Base-by-base conservation (phyloP, 2,888 invertebrate genomes). In the Danaus chrysippus region DNA sequence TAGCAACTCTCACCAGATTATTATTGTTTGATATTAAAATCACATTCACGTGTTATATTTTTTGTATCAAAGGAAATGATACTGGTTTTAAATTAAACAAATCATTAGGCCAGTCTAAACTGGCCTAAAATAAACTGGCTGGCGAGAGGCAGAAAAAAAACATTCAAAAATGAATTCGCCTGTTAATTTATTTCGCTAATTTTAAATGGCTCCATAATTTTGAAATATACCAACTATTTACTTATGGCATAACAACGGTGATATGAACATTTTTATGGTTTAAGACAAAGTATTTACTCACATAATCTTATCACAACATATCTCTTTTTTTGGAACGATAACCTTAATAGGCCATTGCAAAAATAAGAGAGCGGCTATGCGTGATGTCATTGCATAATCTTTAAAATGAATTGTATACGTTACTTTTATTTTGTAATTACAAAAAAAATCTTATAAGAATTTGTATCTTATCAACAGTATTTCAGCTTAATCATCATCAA, bases 281-380 rank as follows among this genome's bases (percentile, higher is more conserved):
- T 54, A 64, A 61, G 58, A 61, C 57, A 55, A 46, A 15, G 42
- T 59, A 62, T 62, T 62, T 58, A 62, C 34, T 43, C 42, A 58
- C 15, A 54, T 54, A 67, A 66, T 68, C 68, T 69, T 67, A 69
- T 69, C 69, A 64, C 34, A 44, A 52, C 41, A 61, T 65, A 63
- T 61, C 62, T 12, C 43, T 61, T 49, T 58, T 65, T 63, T 64
- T 62, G 44, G 23, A 56, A 43, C 42, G 68, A 68, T 68, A 69
- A 66, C 62, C 69, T 62, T 64, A 62, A 58, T 61, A 62, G 55
- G 54, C 19, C 59, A 56, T 62, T 60, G 60, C 43, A 57, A 59
- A 59, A 55, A 61, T n/a, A 57, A 49, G 19, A 42, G 42, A 41
- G 10, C 58, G 58, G 43, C n/a, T 15, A 23, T 34, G 54, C 41